Conservation (phyloP, 1,140 invertebrate genomes). For the Drosophila pruinosa region DNA sequence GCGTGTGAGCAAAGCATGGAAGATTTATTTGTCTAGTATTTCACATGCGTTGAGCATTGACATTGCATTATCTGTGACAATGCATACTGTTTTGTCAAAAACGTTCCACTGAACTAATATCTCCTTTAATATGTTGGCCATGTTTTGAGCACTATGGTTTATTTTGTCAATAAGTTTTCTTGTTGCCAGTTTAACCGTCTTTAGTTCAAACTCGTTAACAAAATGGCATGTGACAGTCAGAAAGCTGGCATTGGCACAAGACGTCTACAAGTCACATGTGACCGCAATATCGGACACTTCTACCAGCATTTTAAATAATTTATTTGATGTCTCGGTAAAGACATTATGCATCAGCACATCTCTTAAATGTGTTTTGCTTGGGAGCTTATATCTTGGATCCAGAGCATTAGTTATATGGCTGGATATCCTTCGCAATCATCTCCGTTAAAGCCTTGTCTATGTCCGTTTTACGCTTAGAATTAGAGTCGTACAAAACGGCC, state of each 20-base stretch:
- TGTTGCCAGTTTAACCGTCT: conserved; percentile 16
- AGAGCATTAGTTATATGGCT: background rate
- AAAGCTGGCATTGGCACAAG: conserved; percentile 24
- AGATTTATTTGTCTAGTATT: conserved; percentile 23
- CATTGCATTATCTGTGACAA: conserved; percentile 20
- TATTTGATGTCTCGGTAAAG: conserved; percentile 17
- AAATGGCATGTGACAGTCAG: conserved; percentile 11
- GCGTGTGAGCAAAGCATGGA: conserved; percentile 24
- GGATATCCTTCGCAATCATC: background rate
- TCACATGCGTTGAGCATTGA: conserved; percentile 32
- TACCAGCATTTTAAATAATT: conserved; percentile 11
- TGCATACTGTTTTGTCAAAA: conserved; percentile 26
- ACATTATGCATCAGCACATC: conserved; percentile 1
- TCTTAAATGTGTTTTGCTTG: background rate
- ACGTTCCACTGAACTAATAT: conserved; percentile 29
- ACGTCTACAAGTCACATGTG: conserved; percentile 26
- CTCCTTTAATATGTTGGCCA: conserved; percentile 23
- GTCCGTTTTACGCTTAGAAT: conserved; percentile 15
- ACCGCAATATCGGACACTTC: conserved; percentile 11
- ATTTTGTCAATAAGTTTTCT: conserved; percentile 17
- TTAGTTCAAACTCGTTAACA: background rate
- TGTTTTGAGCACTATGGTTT: conserved; percentile 35
- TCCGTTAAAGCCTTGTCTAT: conserved; percentile 18
- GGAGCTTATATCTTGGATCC: background rate
- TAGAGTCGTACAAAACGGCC: conserved; percentile 26